Percentiles rank a stretch among this genome's conserved stretches.
Evolutionary conservation across 1,140 invertebrate genomes (phyloP).

Genomic region (Grapholita molesta): DNA sequence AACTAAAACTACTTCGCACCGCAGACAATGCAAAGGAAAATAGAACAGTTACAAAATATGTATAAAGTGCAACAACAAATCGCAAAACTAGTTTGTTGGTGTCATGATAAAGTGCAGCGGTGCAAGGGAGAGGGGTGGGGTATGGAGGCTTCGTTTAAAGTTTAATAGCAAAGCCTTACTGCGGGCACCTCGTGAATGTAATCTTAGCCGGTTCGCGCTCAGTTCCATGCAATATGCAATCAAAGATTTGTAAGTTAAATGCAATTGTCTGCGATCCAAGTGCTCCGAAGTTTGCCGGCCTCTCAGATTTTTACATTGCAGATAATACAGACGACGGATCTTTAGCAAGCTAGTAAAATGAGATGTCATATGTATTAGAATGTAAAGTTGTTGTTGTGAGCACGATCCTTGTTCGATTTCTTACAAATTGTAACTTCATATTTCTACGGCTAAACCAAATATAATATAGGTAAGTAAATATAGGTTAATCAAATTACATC

Average conservation of each 20-base stretch:
- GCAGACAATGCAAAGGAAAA: conserved; percentile 9
- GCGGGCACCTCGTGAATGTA: conserved; percentile 11
- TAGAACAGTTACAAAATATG: conserved; percentile 10
- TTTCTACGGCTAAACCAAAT: too few relatives aligned
- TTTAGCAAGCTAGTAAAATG: background rate
- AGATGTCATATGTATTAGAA: background rate
- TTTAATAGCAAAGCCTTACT: conserved; percentile 15
- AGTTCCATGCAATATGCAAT: conserved; percentile 10
- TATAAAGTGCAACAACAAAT: conserved; percentile 18
- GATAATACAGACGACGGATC: background rate
- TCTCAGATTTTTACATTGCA: background rate
- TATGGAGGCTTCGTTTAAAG: background rate
- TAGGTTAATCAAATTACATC: background rate
- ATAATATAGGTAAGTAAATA: too few relatives aligned
- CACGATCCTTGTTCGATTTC: background rate
- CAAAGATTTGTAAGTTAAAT: conserved; percentile 14
- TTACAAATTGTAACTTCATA: too few relatives aligned
- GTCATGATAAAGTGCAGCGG: conserved; percentile 18
- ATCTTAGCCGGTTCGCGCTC: conserved; percentile 4
- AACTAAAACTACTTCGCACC: background rate
- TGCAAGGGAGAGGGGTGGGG: background rate
- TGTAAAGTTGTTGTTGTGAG: background rate
- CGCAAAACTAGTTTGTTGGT: conserved; percentile 9
- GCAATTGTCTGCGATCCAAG: background rate
- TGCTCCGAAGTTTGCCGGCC: background rate